phyloP scores from a whole-genome alignment of 2,888 invertebrate species.

The Ptilodon capucinus region DNA sequence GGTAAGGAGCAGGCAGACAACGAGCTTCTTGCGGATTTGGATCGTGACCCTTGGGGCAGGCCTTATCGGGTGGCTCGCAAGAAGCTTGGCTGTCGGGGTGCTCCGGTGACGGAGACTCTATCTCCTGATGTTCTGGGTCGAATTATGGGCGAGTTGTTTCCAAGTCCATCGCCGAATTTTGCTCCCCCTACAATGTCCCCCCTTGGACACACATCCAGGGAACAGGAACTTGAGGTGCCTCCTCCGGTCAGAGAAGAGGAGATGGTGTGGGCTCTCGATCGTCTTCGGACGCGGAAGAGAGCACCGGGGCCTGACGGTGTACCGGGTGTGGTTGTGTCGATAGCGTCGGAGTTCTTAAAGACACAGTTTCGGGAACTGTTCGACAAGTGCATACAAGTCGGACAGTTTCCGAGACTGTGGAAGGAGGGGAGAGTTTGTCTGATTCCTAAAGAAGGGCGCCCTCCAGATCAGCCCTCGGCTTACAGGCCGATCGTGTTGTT shows the following conservation, averaged over 20 bases:
- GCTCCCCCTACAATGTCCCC: background rate
- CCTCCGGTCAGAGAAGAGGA: background rate
- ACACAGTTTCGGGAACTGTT: too few species aligned
- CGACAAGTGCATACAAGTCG: too few species aligned
- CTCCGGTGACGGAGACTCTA: background rate
- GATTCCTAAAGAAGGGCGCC: background rate
- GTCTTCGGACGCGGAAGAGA: background rate
- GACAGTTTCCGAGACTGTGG: too few species aligned
- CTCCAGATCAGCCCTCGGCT: background rate
- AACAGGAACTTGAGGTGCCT: background rate
- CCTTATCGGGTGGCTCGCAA: background rate
- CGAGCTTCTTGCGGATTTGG: too few species aligned
- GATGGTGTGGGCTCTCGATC: background rate
- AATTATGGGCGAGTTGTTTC: background rate
- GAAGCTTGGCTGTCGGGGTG: too few species aligned
- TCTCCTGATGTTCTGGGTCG: background rate
- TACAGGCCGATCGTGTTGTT: too few species aligned
- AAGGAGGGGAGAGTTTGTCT: background rate
- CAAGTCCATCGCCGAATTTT: too few species aligned
- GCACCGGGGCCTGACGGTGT: background rate
- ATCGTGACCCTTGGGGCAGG: too few species aligned
- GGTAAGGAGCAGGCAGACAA: background rate
- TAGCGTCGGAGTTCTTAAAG: background rate
- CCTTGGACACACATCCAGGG: too few species aligned
- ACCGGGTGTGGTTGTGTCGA: background rate